Evolutionary conservation across 2,113 vertebrate species (phyloP).

Genomic region (Perca flavescens): DNA sequence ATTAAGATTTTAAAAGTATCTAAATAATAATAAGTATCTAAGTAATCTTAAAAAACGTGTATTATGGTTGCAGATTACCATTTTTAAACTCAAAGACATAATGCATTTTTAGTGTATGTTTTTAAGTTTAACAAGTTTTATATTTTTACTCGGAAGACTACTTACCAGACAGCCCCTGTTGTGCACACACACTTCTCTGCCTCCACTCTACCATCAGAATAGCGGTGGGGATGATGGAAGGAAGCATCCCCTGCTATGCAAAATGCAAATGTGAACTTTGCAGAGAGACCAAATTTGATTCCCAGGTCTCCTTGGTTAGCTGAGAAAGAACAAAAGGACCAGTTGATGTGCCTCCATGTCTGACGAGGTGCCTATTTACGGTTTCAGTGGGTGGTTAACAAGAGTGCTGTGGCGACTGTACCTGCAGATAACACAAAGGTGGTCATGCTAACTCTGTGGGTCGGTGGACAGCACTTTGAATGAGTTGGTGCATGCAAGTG

Average conservation of each 20-base stretch:
- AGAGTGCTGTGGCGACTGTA: constrained; percentile 48
- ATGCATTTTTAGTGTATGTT: neutral
- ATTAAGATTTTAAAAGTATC: neutral
- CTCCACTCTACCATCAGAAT: constrained; percentile 12
- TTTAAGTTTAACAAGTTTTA: neutral
- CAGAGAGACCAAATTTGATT: constrained; percentile 58
- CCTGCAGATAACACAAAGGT: constrained; percentile 41
- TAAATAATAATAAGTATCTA: no score
- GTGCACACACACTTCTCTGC: constrained; percentile 4
- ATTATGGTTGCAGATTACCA: neutral
- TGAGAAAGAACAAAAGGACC: constrained; percentile 57
- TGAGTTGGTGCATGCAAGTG: neutral
- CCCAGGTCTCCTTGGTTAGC: constrained; percentile 60
- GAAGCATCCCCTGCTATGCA: constrained; percentile 39
- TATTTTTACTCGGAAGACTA: neutral
- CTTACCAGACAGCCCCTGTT: neutral
- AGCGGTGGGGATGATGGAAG: constrained; percentile 10
- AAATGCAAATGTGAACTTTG: constrained; percentile 85
- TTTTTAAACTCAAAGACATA: neutral
- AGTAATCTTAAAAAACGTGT: neutral
- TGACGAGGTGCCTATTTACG: constrained; percentile 69
- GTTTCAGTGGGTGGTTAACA: constrained; percentile 71
- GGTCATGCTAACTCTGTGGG: constrained; percentile 14
- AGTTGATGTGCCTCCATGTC: constrained; percentile 50
- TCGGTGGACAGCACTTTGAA: constrained; percentile 36